phyloP scores from a whole-genome alignment of 2,113 vertebrate species.

The Lagopus muta region DNA sequence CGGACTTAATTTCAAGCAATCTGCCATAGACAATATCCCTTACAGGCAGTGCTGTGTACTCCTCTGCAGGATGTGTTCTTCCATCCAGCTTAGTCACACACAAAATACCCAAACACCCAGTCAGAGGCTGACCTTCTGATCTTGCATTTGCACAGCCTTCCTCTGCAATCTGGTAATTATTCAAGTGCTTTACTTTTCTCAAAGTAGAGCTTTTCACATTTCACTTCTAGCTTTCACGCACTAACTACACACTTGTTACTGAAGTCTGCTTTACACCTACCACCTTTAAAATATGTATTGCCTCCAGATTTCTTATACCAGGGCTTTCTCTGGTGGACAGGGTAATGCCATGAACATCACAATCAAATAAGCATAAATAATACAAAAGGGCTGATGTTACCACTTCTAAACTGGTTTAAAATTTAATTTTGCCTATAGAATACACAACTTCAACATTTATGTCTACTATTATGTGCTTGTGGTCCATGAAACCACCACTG shows the following conservation, averaged over 20 bases:
- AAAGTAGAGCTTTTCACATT: background rate
- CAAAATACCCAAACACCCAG: background rate
- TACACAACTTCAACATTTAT: background rate
- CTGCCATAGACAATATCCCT: background rate
- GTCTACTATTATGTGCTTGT: background rate
- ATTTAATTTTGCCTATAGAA: background rate
- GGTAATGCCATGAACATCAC: background rate
- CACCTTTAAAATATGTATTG: background rate
- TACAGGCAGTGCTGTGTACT: background rate
- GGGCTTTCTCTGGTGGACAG: background rate
- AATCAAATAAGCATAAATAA: background rate
- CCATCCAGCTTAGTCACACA: background rate
- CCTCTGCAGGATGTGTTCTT: background rate
- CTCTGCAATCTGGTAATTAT: background rate
- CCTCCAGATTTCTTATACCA: background rate
- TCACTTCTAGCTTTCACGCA: background rate
- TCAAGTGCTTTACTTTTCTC: background rate
- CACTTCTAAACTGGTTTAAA: background rate
- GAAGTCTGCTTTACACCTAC: background rate
- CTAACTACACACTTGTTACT: background rate
- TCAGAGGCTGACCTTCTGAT: background rate
- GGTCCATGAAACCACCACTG: background rate
- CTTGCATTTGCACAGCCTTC: fast-evolving
- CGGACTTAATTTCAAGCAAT: background rate
- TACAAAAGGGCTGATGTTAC: background rate